These are phyloP conservation scores for Scaptomyza reducta DNA, from an alignment of 2,888 invertebrate genomes.

Conservation along the genomic window DNA sequence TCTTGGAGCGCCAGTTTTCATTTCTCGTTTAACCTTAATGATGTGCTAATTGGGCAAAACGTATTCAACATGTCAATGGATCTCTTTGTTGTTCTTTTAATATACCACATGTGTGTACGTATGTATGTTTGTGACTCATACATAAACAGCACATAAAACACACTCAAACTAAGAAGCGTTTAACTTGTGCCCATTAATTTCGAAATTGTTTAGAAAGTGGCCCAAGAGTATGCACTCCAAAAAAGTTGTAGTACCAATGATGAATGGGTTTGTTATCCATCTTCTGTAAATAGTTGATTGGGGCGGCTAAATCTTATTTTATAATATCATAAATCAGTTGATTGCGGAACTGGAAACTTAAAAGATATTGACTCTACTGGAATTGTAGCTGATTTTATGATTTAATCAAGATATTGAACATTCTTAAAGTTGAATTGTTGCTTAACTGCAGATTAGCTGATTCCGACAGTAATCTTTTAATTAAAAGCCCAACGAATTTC, in stretches of 20 bases:
- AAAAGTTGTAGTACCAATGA: neutral
- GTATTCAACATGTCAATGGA: constrained; percentile 69
- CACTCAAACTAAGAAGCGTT: constrained; percentile 4
- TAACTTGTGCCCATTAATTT: constrained; percentile 30
- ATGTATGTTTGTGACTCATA: constrained; percentile 40
- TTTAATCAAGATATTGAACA: too few relatives aligned
- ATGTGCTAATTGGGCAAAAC: constrained; percentile 72
- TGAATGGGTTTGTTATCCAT: neutral
- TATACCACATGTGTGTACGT: constrained; percentile 1
- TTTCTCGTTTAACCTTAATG: constrained; percentile 70
- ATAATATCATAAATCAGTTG: constrained; percentile 1
- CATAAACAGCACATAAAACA: constrained; percentile 70
- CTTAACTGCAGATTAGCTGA: too few relatives aligned
- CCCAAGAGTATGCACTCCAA: constrained; percentile 12
- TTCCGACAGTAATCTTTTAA: too few relatives aligned
- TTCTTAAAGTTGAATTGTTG: too few relatives aligned
- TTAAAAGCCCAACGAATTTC: too few relatives aligned
- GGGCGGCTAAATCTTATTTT: constrained; percentile 1
- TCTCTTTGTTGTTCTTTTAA: constrained; percentile 12
- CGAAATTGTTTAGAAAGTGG: constrained; percentile 46
- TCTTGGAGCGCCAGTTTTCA: constrained; percentile 5
- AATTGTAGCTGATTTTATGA: too few relatives aligned
- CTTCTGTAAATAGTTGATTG: neutral
- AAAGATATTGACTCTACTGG: neutral
- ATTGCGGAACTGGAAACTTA: constrained; percentile 7